Evolutionary conservation across 2,888 invertebrate genomes (phyloP).

Genomic region (Caenorhabditis sp.): DNA sequence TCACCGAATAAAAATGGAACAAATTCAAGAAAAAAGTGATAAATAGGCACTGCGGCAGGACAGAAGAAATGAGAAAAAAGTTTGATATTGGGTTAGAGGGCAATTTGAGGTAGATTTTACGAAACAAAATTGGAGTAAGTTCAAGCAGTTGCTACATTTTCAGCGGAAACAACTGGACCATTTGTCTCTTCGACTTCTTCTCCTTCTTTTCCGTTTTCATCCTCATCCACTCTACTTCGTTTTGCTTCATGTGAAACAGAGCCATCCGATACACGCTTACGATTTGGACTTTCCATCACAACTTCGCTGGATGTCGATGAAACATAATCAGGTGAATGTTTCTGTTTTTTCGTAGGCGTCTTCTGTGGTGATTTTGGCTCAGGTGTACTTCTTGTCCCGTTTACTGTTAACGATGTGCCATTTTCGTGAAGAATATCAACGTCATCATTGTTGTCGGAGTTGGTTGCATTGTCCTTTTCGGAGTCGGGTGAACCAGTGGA

Average conservation of each 20-base stretch:
- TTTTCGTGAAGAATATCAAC: constrained; percentile 3
- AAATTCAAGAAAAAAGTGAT: neutral
- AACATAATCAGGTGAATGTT: neutral
- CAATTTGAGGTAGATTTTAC: neutral
- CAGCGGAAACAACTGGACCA: neutral
- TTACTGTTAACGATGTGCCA: neutral
- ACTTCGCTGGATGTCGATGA: neutral
- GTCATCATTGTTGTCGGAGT: constrained; percentile 28
- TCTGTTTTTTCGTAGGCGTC: constrained; percentile 4
- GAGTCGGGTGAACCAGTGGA: constrained; percentile 52
- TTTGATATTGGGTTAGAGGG: too few relatives aligned
- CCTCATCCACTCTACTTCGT: constrained; percentile 23
- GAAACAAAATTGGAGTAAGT: neutral
- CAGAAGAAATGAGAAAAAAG: too few relatives aligned
- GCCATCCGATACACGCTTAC: constrained; percentile 31
- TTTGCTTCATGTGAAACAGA: constrained; percentile 20
- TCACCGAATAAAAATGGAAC: constrained; percentile 3
- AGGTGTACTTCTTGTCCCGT: neutral
- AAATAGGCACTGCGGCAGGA: neutral
- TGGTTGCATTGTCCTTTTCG: constrained; percentile 25
- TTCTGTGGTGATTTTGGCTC: neutral
- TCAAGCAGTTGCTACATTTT: neutral
- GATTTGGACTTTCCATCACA: neutral
- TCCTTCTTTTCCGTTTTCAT: neutral
- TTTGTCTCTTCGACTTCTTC: neutral